Evolutionary conservation across 2,888 invertebrate species (phyloP).

Genomic region (Tiliacea citrago): DNA sequence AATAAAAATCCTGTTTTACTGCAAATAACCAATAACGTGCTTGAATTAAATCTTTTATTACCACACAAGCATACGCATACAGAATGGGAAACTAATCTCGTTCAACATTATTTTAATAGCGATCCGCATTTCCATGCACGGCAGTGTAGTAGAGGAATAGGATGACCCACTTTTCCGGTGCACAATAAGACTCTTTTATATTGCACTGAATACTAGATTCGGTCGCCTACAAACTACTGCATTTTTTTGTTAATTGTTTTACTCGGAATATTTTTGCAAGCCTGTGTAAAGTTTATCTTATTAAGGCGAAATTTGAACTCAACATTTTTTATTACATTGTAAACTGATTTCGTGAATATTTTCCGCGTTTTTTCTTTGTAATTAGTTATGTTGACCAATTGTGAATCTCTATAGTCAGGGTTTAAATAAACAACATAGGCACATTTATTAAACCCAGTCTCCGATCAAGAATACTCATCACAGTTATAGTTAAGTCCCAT

Average conservation of each 20-base stretch:
- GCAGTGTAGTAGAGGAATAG: constrained; percentile 73
- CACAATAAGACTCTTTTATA: constrained; percentile 83
- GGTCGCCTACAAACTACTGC: constrained; percentile 68
- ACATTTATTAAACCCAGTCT: not conserved
- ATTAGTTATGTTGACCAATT: constrained; percentile 22
- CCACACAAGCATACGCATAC: constrained; percentile 4
- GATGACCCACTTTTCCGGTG: constrained; percentile 83
- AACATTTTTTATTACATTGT: constrained; percentile 38
- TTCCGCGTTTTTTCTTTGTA: not conserved
- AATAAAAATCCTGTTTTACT: not conserved
- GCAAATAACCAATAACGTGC: not conserved
- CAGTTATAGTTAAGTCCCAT: too few species aligned
- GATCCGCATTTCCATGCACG: constrained; percentile 65
- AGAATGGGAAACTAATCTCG: constrained; percentile 45
- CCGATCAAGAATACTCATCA: not conserved
- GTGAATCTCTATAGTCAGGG: constrained; percentile 39
- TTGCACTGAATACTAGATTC: constrained; percentile 82
- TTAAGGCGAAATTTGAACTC: constrained; percentile 29
- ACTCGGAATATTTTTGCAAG: constrained; percentile 53
- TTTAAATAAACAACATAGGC: not conserved
- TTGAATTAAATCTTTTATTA: constrained; percentile 16
- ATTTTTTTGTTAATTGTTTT: constrained; percentile 73
- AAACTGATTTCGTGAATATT: constrained; percentile 16
- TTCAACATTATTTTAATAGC: constrained; percentile 51
- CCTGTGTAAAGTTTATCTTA: constrained; percentile 55